These are phyloP conservation scores for Pocillopora verrucosa DNA, from an alignment of 64 coral and sea anemone genomes.

Conservation along the genomic window DNA sequence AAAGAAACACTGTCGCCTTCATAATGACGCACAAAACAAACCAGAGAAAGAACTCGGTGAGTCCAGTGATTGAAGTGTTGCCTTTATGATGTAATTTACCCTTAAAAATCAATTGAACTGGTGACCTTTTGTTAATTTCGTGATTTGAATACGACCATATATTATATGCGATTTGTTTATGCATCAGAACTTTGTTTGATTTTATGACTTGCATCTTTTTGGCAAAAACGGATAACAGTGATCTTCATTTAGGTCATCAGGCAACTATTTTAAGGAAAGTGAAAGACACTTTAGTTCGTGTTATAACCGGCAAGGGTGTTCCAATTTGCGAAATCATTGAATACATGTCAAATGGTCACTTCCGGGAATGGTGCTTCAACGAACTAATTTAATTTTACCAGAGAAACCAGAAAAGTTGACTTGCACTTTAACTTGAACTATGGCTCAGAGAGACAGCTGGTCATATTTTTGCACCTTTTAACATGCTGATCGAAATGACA, in stretches of 20 bases:
- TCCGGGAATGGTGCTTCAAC: background rate
- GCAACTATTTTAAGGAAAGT: background rate
- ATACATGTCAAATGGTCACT: background rate
- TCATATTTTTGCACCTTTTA: too few species aligned
- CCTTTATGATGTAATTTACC: conserved; percentile 46
- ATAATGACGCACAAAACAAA: background rate
- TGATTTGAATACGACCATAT: background rate
- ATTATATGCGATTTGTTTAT: background rate
- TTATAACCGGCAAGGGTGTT: background rate
- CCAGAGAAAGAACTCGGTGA: background rate
- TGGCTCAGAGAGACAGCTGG: too few species aligned
- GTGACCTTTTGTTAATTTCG: conserved; percentile 4
- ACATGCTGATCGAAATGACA: too few species aligned
- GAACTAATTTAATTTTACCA: background rate
- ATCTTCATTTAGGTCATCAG: background rate
- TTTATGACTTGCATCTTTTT: background rate
- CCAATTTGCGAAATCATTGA: background rate
- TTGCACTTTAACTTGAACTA: background rate
- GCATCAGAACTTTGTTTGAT: background rate
- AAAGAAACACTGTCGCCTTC: conserved; percentile 1
- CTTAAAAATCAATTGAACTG: conserved; percentile 32
- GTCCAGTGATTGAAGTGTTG: background rate
- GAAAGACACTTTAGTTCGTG: background rate
- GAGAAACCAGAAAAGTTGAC: background rate
- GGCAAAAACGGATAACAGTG: too few species aligned